A percentile compares a stretch with the other conserved stretches of the same genome.
Conservation (phyloP, 2,113 vertebrate genomes). For the Gavia stellata region DNA sequence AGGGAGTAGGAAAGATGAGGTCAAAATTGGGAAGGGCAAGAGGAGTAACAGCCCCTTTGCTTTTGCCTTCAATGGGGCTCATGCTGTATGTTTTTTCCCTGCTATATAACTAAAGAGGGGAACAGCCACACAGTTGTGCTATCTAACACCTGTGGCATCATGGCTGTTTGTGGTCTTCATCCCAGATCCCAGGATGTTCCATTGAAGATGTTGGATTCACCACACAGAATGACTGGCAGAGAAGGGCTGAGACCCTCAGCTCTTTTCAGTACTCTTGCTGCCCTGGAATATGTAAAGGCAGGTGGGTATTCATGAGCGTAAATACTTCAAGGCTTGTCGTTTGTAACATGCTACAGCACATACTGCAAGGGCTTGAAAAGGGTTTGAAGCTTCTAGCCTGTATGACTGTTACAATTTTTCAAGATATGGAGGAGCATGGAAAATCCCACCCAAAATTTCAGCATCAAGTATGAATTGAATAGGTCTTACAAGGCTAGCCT, state of each 20-base stretch:
- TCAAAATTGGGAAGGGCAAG: neutral
- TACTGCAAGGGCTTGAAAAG: neutral
- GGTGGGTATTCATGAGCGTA: neutral
- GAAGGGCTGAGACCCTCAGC: neutral
- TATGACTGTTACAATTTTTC: neutral
- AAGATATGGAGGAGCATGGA: neutral
- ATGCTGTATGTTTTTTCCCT: neutral
- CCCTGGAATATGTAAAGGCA: neutral
- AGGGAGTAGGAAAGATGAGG: neutral
- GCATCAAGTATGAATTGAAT: neutral
- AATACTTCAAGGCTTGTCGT: neutral
- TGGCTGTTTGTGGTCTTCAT: neutral
- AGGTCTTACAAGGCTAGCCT: neutral
- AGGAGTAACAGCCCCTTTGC: neutral
- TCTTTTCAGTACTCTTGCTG: neutral
- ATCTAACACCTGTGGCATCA: neutral
- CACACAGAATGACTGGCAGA: neutral
- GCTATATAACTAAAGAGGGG: neutral
- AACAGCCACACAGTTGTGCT: neutral
- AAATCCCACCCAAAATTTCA: neutral
- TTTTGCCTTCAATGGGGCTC: neutral
- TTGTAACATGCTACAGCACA: neutral
- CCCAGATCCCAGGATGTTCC: accelerated
- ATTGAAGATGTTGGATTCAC: neutral
- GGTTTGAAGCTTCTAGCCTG: neutral